Percentiles rank a stretch among this genome's conserved stretches.
These are phyloP conservation scores for Stictocephala bisonia DNA, from an alignment of 2,888 invertebrate species.

Conservation along the genomic window DNA sequence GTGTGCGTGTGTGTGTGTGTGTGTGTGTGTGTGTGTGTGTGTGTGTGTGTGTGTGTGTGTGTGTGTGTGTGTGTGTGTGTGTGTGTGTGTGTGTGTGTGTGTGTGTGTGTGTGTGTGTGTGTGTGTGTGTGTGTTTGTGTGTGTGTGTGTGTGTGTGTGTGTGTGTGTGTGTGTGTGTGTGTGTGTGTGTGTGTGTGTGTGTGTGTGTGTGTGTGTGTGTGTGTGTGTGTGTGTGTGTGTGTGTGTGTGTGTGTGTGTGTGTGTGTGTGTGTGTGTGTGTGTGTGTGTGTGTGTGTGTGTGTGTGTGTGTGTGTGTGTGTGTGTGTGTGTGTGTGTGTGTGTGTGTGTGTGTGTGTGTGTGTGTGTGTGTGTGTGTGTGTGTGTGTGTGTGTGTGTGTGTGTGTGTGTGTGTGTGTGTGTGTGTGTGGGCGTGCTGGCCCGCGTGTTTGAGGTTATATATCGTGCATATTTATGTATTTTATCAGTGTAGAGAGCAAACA, in stretches of 20 bases:
- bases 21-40: conserved; percentile 33
- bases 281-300: conserved; percentile 38
- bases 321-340: conserved; percentile 39
- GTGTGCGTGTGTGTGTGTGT: conserved; percentile 38
- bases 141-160: conserved; percentile 38
- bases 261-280: conserved; percentile 39
- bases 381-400: conserved; percentile 38
- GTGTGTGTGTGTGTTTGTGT: conserved; percentile 31
- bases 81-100: conserved; percentile 39
- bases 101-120: conserved; percentile 38
- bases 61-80: conserved; percentile 39
- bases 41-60: conserved; percentile 38
- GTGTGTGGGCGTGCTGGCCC: neutral
- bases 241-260: conserved; percentile 36
- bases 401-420: conserved; percentile 50
- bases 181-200: conserved; percentile 28
- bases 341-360: conserved; percentile 39
- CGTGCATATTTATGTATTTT: too few species aligned
- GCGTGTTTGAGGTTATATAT: too few species aligned
- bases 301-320: conserved; percentile 38
- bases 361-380: conserved; percentile 39
- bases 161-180: conserved; percentile 35
- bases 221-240: conserved; percentile 38
- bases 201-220: conserved; percentile 39
- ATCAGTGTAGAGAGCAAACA: too few species aligned